phyloP scores from a whole-genome alignment of 1,140 invertebrate genomes.

The Diorhabda carinulata region DNA sequence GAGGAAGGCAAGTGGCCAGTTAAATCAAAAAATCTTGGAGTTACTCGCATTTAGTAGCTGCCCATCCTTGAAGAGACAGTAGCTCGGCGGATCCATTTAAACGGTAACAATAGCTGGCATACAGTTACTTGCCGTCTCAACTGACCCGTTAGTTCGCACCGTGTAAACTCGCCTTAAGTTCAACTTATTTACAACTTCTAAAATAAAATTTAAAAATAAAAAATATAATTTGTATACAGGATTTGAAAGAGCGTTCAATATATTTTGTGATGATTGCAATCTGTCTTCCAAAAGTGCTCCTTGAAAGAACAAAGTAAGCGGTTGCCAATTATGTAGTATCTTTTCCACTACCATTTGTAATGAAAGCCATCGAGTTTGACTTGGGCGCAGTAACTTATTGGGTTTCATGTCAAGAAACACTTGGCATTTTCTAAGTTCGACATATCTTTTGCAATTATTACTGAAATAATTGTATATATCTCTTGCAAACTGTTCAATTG shows the following conservation, averaged over 20 bases:
- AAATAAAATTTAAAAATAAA: slow-evolving; percentile 8
- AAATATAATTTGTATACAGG: slow-evolving; percentile 8
- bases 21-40: no score
- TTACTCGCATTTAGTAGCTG: no score
- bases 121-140: no score
- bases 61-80: no score
- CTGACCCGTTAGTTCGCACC: no score
- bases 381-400: not conserved
- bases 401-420: slow-evolving; percentile 15
- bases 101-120: no score
- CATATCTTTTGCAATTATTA: slow-evolving; percentile 35
- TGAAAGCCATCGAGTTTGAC: no score
- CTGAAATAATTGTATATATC: slow-evolving; percentile 38
- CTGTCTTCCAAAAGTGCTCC: not conserved
- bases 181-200: slow-evolving; percentile 6
- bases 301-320: not conserved
- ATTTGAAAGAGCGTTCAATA: not conserved
- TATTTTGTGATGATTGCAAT: not conserved
- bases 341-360: no score
- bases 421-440: slow-evolving; percentile 33
- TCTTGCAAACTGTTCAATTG: slow-evolving; percentile 26
- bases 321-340: no score
- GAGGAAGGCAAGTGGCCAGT: no score
- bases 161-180: not conserved
- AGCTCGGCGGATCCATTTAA: no score